These are phyloP conservation scores for Polypedilum vanderplanki DNA, from an alignment of 1,140 invertebrate species.

Conservation along the genomic window DNA sequence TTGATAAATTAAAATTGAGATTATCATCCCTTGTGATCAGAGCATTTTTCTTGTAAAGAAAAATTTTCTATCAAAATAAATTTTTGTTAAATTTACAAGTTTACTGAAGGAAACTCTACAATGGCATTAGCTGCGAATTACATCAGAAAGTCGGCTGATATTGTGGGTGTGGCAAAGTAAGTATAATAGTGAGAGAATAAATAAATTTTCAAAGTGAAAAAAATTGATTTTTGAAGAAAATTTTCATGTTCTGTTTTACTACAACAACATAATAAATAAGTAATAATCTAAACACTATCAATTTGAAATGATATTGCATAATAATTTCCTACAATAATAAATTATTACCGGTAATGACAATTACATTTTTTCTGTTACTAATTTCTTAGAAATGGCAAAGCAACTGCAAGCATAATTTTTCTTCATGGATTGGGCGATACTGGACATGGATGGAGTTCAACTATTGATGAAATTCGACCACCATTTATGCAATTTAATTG, in stretches of 20 bases:
- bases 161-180: not conserved
- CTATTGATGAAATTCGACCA: constrained; percentile 68
- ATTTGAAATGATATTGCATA: not conserved
- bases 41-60: not conserved
- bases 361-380: not conserved
- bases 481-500: constrained; percentile 88
- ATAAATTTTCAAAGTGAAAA: not conserved
- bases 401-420: constrained; percentile 49
- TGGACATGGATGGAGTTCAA: constrained; percentile 84
- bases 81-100: not conserved
- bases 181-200: not conserved
- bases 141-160: not conserved
- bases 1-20: not conserved
- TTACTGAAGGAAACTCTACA: not conserved
- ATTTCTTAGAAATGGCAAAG: not conserved
- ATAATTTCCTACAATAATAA: not conserved
- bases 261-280: not conserved
- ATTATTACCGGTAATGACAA: not conserved
- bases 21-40: not conserved
- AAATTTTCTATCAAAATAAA: not conserved
- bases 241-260: not conserved
- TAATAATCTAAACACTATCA: not conserved
- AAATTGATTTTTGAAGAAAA: not conserved
- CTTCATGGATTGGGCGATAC: constrained; percentile 62
- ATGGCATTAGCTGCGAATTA: constrained; percentile 11